Base-by-base conservation (phyloP, 2,797 vertebrate species). In the Xerus rutilus region DNA sequence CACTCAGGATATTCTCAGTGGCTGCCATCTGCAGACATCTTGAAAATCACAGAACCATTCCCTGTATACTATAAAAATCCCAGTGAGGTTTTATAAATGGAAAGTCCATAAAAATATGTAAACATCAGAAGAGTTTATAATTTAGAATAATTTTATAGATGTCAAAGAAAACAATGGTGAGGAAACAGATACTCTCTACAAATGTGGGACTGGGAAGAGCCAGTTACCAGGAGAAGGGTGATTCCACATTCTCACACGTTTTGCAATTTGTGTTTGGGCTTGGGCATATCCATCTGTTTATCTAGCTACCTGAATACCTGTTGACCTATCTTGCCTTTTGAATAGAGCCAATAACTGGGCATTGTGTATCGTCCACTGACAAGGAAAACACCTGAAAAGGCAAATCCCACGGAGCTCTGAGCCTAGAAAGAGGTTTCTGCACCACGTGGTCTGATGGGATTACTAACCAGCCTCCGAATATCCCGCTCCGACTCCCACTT, bases 401-500 rank as follows among this genome's bases (percentile, higher is more conserved):
- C 79, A 28, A 86, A 49, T 14, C 54, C 62, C 43, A 17, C 0
- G 17, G 43, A 10, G 4, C n/a, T 21, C 83, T 11, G 74, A 45
- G 76, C 93, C 95, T 62, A 54, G 35, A 12, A 70, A 84, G 25
- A 67, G 0, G 17, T 45, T 7, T 90, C 85, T 30, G 54, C 59
- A 2, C 10, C 3, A 7, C 7, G 7, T 23, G 59, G 59, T 7
- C 25, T 17, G 21, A 43, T 18, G 35, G 18, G 43, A 45, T 67
- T 98, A 98, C 99, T 98, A 97, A 99, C 99, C 99, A 99, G 98
- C 97, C 99, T 99, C 90, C 99, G 99, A 96, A 99, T 99, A 97
- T 99, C 99, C 92, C 98, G 98, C 98, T 99, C 99, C 1, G 99
- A 99, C 97, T 99, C 99, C 99, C 99, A 99, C 97, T 99, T 99